Base-by-base conservation (phyloP, 92 coral and sea anemone species). In the Phenganax stokvisi region DNA sequence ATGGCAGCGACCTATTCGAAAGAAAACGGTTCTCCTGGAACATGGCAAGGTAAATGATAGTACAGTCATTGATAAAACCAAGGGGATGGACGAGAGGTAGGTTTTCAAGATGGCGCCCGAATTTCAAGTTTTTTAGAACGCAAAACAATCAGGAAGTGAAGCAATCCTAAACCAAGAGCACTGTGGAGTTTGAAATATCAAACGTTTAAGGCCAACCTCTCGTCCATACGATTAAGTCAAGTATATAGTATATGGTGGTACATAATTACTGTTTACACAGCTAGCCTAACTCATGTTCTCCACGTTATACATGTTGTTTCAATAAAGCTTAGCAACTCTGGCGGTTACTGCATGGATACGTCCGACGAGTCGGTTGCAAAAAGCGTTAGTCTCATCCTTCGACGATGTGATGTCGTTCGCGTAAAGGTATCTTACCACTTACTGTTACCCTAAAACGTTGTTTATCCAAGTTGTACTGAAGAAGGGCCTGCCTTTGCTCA, bases 21-120 rank as follows among this genome's bases (percentile, higher is more conserved):
- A 80, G 71, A 57, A 29, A 27, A 87, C 81, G 16, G 74, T 80
- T 54, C 74, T 92, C 13, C 59, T 84, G 3, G 75, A 80, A 87
- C 89, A 91, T 83, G 98, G 98, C 64, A 87, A 88, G 89, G 98
- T 93, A 86, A 55, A 76, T 64, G 27, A 53, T 71, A 11, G 30
- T 51, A 17, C 11, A 55, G 37, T 8, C 31, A 67, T 56, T 7
- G 17, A 57, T 55, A 15, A 12, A 77, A n/a, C 5, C 5, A 37
- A 37, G 47, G 47, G 47, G 3, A 37, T 37, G 5, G 47, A 37
- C 47, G 2, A 37, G 25, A 20, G 25, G 25, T 20, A 20, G 25
- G 25, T 20, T 20, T 20, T 20, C 25, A 20, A 20, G 25, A 20
- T 20, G 25, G 25, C 25, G 25, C 25, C 25, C 25, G 25, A 20